A percentile compares a stretch with the other conserved stretches of the same genome.
phyloP scores from a whole-genome alignment of 2,888 invertebrate genomes.

The Lydus trimaculatus region DNA sequence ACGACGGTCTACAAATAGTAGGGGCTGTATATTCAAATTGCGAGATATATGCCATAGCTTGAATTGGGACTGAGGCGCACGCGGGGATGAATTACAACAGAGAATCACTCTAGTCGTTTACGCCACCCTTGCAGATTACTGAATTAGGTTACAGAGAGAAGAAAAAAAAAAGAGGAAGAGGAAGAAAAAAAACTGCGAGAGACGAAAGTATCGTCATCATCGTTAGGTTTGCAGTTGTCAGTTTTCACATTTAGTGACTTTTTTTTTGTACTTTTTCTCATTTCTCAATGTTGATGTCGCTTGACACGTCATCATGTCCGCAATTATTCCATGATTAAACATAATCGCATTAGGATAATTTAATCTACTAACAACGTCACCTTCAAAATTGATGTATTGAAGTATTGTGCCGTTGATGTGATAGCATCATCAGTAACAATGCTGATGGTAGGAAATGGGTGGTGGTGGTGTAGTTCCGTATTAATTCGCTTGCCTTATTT shows the following conservation, averaged over 20 bases:
- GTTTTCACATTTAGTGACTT: not conserved
- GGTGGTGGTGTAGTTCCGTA: not conserved
- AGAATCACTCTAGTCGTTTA: constrained; percentile 34
- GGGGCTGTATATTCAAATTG: constrained; percentile 42
- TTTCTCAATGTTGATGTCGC: not conserved
- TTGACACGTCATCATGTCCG: constrained; percentile 17
- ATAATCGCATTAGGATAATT: constrained; percentile 28
- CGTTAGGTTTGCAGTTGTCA: constrained; percentile 15
- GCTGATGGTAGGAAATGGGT: not conserved
- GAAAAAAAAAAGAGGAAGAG: constrained; percentile 12
- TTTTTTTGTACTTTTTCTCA: constrained; percentile 12
- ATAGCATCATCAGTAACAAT: not conserved
- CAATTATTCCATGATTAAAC: constrained; percentile 33
- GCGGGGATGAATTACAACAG: constrained; percentile 41
- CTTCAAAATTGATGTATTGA: not conserved
- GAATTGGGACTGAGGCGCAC: constrained; percentile 22
- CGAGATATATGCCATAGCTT: constrained; percentile 32
- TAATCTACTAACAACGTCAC: constrained; percentile 5
- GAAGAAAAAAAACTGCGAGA: constrained; percentile 19
- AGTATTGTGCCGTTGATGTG: not conserved
- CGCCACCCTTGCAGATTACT: constrained; percentile 23
- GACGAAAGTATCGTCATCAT: constrained; percentile 30
- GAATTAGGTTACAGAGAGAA: constrained; percentile 16
- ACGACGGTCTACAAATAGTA: constrained; percentile 44
- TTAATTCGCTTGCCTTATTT: not conserved